phyloP scores from a whole-genome alignment of 2,797 vertebrate genomes.

The Orestias chungarensis region DNA sequence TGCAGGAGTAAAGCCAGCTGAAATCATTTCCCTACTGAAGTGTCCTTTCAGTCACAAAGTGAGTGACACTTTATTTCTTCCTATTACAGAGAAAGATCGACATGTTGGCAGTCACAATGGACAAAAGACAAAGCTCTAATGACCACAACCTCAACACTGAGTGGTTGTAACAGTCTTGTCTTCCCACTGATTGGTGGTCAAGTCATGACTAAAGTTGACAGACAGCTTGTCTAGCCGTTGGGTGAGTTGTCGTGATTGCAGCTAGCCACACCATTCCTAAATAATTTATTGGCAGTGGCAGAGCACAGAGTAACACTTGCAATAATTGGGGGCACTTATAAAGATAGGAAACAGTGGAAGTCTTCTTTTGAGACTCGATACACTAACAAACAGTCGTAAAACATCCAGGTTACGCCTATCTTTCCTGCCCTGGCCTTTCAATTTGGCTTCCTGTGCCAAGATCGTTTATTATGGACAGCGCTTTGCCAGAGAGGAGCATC shows the following conservation, averaged over 20 bases:
- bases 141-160: conserved; percentile 54
- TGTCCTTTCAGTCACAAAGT: conserved; percentile 45
- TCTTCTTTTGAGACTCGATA: conserved; percentile 67
- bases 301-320: conserved; percentile 47
- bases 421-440: conserved; percentile 52
- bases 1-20: conserved; percentile 25
- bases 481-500: conserved; percentile 30
- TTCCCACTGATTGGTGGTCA: conserved; percentile 54
- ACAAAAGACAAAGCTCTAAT: conserved; percentile 56
- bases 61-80: conserved; percentile 60
- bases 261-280: conserved; percentile 37
- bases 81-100: conserved; percentile 50
- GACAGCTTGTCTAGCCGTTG: conserved; percentile 50
- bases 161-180: conserved; percentile 60
- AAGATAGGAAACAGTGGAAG: conserved; percentile 57
- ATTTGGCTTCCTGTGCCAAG: conserved; percentile 47
- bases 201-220: conserved; percentile 54
- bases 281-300: conserved; percentile 71
- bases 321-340: conserved; percentile 67
- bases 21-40: conserved; percentile 41
- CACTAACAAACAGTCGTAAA: conserved; percentile 74
- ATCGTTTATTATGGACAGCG: conserved; percentile 61
- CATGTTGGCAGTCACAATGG: conserved; percentile 48
- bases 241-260: conserved; percentile 34
- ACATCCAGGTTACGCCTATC: conserved; percentile 60